These are phyloP conservation scores for Amphipoea oculea DNA, from an alignment of 2,888 invertebrate genomes.

Conservation along the genomic window DNA sequence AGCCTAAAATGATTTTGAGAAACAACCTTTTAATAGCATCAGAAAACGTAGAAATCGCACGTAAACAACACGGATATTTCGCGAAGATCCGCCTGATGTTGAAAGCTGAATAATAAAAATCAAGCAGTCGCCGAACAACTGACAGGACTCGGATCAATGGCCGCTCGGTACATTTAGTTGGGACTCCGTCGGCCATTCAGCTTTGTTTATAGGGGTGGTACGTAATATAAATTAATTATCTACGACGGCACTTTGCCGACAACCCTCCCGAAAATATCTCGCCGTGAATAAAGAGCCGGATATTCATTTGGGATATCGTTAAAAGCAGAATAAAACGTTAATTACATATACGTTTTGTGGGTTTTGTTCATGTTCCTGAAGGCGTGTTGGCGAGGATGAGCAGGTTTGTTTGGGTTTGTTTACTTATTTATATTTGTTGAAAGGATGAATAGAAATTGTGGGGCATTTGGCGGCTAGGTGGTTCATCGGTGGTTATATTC, in stretches of 20 bases:
- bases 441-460: slow-evolving; percentile 22
- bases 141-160: slow-evolving; percentile 43
- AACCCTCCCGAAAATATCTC: slow-evolving; percentile 60
- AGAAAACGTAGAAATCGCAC: slow-evolving; percentile 16
- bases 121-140: slow-evolving; percentile 35
- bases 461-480: neutral
- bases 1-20: neutral
- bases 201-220: slow-evolving; percentile 71
- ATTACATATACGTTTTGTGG: slow-evolving; percentile 58
- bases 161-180: slow-evolving; percentile 50
- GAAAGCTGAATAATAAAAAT: slow-evolving; percentile 58
- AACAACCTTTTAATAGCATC: neutral
- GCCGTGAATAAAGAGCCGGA: slow-evolving; percentile 59
- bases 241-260: slow-evolving; percentile 51
- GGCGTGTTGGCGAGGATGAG: slow-evolving; percentile 7
- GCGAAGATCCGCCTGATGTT: slow-evolving; percentile 20
- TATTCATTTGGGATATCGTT: slow-evolving; percentile 68
- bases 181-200: slow-evolving; percentile 57
- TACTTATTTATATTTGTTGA: slow-evolving; percentile 32
- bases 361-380: slow-evolving; percentile 48
- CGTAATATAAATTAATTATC: slow-evolving; percentile 77
- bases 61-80: slow-evolving; percentile 37
- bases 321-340: slow-evolving; percentile 64
- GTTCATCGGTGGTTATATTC: neutral
- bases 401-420: slow-evolving; percentile 11